Percentiles rank a stretch among this genome's conserved stretches.
Conservation (phyloP, 2,113 vertebrate species). For the Podarcis muralis region DNA sequence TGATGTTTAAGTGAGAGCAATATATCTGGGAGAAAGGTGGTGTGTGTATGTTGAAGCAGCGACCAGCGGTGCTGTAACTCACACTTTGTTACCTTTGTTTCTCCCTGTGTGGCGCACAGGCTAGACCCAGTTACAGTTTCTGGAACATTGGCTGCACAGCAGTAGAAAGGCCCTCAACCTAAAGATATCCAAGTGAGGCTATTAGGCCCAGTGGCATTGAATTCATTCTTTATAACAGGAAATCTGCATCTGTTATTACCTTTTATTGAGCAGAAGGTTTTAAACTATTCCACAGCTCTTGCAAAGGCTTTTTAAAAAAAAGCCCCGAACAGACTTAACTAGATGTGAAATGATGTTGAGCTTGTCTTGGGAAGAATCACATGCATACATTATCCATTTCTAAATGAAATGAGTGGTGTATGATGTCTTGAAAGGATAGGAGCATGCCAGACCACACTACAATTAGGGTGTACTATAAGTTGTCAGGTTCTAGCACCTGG, state of each 20-base stretch:
- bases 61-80: not conserved
- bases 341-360: not conserved
- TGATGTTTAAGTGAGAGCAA: not conserved
- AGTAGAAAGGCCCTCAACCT: not conserved
- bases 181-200: not conserved
- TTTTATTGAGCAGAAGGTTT: not conserved
- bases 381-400: slow-evolving; percentile 4
- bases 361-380: slow-evolving; percentile 3
- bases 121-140: not conserved
- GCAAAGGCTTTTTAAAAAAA: not conserved
- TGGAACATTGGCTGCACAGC: not conserved
- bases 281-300: slow-evolving; percentile 2
- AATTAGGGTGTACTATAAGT: not conserved
- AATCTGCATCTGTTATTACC: not conserved
- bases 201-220: not conserved
- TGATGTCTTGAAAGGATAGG: not conserved
- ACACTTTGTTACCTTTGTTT: not conserved
- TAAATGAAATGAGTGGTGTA: not conserved
- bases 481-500: not conserved
- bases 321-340: not conserved
- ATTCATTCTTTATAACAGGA: not conserved
- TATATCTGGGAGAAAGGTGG: not conserved
- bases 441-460: not conserved
- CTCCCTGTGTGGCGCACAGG: not conserved
- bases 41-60: not conserved